phyloP scores from a whole-genome alignment of 2,888 invertebrate genomes.

The Zelleria hepariella region DNA sequence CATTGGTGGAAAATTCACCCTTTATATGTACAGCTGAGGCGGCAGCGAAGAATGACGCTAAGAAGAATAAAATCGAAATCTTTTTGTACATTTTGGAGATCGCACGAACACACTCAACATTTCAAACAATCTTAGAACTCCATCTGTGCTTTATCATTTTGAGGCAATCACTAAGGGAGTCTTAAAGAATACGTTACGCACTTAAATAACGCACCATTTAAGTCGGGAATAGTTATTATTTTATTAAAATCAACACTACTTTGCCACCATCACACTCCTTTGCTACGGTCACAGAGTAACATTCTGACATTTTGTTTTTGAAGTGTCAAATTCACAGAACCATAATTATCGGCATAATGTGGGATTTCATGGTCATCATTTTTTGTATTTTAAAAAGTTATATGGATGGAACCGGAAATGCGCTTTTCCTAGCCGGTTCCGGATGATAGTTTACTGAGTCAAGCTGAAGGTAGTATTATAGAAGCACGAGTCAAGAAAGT shows the following conservation, averaged over 20 bases:
- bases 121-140: not conserved
- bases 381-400: no score
- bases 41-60: constrained; percentile 25
- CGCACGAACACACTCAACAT: not conserved
- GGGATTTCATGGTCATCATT: no score
- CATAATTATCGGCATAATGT: no score
- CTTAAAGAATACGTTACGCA: not conserved
- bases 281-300: not conserved
- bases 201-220: not conserved
- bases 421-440: no score
- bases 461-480: no score
- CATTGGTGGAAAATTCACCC: constrained; percentile 63
- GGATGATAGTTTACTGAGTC: no score
- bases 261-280: not conserved
- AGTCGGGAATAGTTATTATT: not conserved
- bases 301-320: not conserved
- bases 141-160: not conserved
- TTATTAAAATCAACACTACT: not conserved
- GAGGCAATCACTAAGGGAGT: not conserved
- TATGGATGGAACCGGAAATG: no score
- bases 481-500: no score
- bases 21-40: constrained; percentile 48
- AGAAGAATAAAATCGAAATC: constrained; percentile 36
- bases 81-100: constrained; percentile 41
- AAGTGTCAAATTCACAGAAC: no score